Conservation (phyloP, 2,113 vertebrate species). For the Chrysemys picta region DNA sequence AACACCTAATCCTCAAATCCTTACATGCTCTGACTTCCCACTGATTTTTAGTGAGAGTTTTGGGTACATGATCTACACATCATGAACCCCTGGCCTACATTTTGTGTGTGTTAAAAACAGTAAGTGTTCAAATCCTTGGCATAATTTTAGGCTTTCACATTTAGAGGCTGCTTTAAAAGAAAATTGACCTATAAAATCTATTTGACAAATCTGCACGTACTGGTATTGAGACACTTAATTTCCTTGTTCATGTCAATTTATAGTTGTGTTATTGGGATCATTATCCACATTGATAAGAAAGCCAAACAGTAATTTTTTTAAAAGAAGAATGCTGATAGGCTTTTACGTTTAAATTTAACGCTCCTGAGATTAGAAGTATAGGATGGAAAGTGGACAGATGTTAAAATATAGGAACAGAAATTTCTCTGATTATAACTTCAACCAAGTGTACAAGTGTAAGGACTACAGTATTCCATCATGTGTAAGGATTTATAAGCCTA, state of each 20-base stretch:
- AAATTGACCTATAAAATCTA: not conserved
- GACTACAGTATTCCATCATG: not conserved
- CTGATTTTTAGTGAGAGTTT: not conserved
- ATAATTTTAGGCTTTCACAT: not conserved
- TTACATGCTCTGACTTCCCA: rapidly evolving
- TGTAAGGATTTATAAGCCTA: constrained; percentile 25
- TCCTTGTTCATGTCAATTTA: constrained; percentile 18
- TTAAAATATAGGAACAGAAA: constrained; percentile 16
- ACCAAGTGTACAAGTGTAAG: not conserved
- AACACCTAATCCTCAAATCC: not conserved
- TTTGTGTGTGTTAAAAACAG: not conserved
- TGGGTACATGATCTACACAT: not conserved
- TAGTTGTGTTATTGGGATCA: constrained; percentile 30
- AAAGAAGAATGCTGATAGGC: not conserved
- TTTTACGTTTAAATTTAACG: constrained; percentile 28
- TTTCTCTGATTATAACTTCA: not conserved
- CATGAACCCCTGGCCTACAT: not conserved
- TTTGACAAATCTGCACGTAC: constrained; percentile 14
- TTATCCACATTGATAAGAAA: constrained; percentile 21
- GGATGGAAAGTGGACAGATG: not conserved
- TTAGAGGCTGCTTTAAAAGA: not conserved
- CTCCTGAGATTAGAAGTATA: not conserved
- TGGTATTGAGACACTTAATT: not conserved
- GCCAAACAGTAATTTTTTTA: not conserved
- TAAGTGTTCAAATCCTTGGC: not conserved